Base-by-base conservation (phyloP, 23 tunicate genomes). In the Ciona savignyi region DNA sequence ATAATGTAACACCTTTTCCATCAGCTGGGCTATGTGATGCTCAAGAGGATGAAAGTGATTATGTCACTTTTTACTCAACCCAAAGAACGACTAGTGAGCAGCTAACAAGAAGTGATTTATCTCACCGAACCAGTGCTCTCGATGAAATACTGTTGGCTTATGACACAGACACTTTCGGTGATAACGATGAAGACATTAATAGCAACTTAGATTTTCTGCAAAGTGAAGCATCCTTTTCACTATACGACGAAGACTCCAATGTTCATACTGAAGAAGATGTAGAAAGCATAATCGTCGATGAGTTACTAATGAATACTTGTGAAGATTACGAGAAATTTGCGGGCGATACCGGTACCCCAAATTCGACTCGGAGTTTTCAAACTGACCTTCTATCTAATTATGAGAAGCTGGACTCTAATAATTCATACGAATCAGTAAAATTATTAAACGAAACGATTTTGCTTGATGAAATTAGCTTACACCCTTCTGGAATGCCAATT, bases 21-120 rank as follows among this genome's bases (percentile, higher is more conserved):
- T 64, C 23, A 1, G 35, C 60, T 23, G 74, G 26, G 15, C 27
- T 25, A 4, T 1, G 25, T 1, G 60, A 6, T 32, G 23, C 25
- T 30, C 1, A 32, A 3, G 15, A 20, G 1, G 27, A n/a, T n/a
- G 74, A 70, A 70, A 70, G 60, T 33, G 74, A 70, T 2, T 70
- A 70, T 9, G 74, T 70, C 1, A 33, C n/a, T 9, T 70, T 70
- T 2, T 20, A 15, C 9, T 6, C 15, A 15, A 15, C 9, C 15
- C 56, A 9, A 9, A 9, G 11, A 6, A 15, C 56, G 15, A 42
- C 9, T 42, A 42, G 25, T 30, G 60, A 21, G n/a, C 26, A 25
- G 1, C 3, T 23, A 33, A 6, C 60, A 33, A 15, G 9, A 33
- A 32, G 32, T 32, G 32, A 30, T 70, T n/a, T 29, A 15, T 29